Base-by-base conservation (phyloP, 2,888 invertebrate species). In the Crossocerus cetratus region DNA sequence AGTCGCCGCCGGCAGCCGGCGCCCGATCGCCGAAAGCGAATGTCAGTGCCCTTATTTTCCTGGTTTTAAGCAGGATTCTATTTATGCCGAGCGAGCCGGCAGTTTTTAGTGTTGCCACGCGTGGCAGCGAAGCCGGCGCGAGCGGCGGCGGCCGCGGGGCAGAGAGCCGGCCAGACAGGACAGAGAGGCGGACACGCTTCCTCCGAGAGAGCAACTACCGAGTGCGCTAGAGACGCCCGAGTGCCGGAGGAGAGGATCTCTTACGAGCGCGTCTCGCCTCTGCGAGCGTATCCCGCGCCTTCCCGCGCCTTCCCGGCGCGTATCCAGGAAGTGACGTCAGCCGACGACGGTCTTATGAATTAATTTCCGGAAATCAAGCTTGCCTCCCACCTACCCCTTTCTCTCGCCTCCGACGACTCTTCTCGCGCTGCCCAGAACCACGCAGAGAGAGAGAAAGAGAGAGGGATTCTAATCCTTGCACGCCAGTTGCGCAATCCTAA, bases 1-100 rank as follows among this genome's bases (percentile, higher is more conserved):
- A 32, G 32, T 32, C 8, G 32, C 32, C 11, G n/a, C 32, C 11
- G 61, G 59, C 65, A 61, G 65, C 59, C 60, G n/a, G n/a, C n/a
- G 53, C 66, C 22, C 65, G 66, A 42, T 57, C 23, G 59, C 16
- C 59, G 54, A 54, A 58, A 49, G 45, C 43, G 81, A 84, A 83
- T 85, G 87, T 88, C 87, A 86, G 86, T 87, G 87, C 86, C 87
- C 87, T 87, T 88, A 86, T 86, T 88, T 72, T 86, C 82, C 80
- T 80, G 86, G 84, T 86, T 88, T 86, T 86, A 86, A 87, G 86
- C 84, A 85, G 69, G 63, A 81, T 84, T 75, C 86, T 87, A 88
- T 87, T 86, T 85, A 85, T 86, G 85, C 79, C 75, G 80, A 77
- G 82, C 76, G 32, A 32, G 32, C 82, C 73, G 78, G 71, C 79